These are phyloP conservation scores for Anaspis maculata DNA, from an alignment of 2,888 invertebrate species.

Conservation along the genomic window DNA sequence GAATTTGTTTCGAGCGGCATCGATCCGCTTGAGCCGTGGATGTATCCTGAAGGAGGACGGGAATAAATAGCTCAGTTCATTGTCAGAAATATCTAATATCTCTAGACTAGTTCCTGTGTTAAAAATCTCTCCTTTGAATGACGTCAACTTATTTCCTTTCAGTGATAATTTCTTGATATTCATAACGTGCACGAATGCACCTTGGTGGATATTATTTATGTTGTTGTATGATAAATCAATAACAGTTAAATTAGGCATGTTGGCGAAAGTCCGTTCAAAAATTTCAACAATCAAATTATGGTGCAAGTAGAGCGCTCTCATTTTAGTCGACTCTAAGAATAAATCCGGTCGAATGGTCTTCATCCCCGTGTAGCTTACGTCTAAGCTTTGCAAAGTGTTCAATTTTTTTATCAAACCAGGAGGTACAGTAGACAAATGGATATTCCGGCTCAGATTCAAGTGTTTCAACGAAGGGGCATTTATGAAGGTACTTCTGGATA, in stretches of 20 bases:
- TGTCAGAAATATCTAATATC: constrained; percentile 70
- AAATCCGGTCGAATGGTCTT: constrained; percentile 66
- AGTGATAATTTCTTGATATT: constrained; percentile 64
- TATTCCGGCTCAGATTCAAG: constrained; percentile 70
- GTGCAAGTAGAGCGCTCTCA: constrained; percentile 60
- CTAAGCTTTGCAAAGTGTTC: constrained; percentile 58
- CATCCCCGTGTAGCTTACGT: constrained; percentile 66
- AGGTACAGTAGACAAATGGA: constrained; percentile 56
- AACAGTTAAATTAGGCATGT: constrained; percentile 62
- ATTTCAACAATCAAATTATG: constrained; percentile 71
- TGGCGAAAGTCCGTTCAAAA: constrained; percentile 67
- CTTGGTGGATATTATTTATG: constrained; percentile 64
- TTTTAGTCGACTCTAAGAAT: constrained; percentile 55
- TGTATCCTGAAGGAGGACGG: constrained; percentile 81
- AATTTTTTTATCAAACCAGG: constrained; percentile 63
- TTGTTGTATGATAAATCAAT: constrained; percentile 75
- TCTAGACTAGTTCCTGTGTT: constrained; percentile 76
- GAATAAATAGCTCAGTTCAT: constrained; percentile 73
- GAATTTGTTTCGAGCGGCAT: constrained; percentile 68
- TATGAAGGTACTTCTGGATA: constrained; percentile 60
- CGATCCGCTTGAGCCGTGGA: constrained; percentile 63
- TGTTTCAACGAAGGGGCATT: constrained; percentile 58
- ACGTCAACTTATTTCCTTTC: constrained; percentile 67
- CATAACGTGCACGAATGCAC: constrained; percentile 70
- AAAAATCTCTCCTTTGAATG: constrained; percentile 78